phyloP scores from a whole-genome alignment of 2,888 invertebrate species.

The Hirtodrosophila duncani region DNA sequence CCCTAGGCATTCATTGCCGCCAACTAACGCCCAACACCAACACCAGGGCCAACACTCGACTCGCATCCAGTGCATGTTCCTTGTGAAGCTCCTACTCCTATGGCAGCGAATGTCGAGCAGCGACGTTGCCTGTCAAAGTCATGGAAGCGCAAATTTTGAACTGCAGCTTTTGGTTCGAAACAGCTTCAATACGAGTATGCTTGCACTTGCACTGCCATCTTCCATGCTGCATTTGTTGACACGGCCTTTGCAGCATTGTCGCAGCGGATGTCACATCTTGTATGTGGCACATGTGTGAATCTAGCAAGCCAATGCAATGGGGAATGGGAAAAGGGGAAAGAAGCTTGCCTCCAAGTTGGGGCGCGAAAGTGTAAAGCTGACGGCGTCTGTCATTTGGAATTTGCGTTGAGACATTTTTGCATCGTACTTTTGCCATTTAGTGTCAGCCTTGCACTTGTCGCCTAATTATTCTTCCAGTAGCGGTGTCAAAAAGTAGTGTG shows the following conservation, averaged over 20 bases:
- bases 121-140: conserved; percentile 26
- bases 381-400: conserved; percentile 59
- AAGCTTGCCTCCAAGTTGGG: no score
- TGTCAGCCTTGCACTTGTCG: conserved; percentile 43
- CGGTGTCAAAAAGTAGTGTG: conserved; percentile 44
- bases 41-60: background rate
- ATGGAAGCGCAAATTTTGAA: conserved; percentile 37
- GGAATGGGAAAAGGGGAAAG: conserved; percentile 16
- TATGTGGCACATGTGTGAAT: conserved; percentile 40
- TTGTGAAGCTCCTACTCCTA: background rate
- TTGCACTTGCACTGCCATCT: conserved; percentile 19
- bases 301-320: no score
- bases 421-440: conserved; percentile 42
- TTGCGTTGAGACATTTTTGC: conserved; percentile 44
- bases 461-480: conserved; percentile 54
- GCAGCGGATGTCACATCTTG: conserved; percentile 65
- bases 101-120: no score
- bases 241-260: conserved; percentile 61
- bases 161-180: conserved; percentile 14
- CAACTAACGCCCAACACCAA: background rate
- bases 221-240: conserved; percentile 57
- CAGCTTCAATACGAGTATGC: conserved; percentile 10
- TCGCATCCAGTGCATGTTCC: background rate
- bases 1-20: background rate
- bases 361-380: conserved; percentile 48